These are phyloP conservation scores for Atherinosoma microstoma DNA, from an alignment of 2,797 vertebrate genomes.

Conservation along the genomic window DNA sequence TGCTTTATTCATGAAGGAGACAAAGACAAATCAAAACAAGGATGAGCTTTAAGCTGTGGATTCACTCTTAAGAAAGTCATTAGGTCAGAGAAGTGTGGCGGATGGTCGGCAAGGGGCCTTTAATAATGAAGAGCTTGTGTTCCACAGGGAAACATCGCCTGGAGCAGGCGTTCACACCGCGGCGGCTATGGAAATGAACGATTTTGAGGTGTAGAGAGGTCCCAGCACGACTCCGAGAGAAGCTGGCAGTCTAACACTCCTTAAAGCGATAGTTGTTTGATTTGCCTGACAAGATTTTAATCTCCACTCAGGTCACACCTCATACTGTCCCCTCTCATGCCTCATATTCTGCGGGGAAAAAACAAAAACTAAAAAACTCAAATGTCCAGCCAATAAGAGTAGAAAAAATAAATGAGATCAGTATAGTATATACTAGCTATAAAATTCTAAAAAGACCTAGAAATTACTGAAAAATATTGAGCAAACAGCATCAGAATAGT, in stretches of 20 bases:
- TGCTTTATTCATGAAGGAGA: conserved; percentile 31
- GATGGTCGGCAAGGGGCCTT: conserved; percentile 74
- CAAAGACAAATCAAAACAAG: conserved; percentile 57
- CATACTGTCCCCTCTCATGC: conserved; percentile 37
- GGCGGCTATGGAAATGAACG: conserved; percentile 81
- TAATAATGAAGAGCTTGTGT: conserved; percentile 82
- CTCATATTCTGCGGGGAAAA: conserved; percentile 1
- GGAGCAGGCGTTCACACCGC: conserved; percentile 69
- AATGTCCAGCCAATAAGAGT: too few species aligned
- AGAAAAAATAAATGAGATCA: too few species aligned
- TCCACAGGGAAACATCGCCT: conserved; percentile 79
- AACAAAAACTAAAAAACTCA: neutral
- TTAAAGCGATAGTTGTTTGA: conserved; percentile 62
- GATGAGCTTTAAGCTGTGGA: conserved; percentile 71
- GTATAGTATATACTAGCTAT: too few species aligned
- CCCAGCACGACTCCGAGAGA: conserved; percentile 54
- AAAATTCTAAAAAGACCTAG: too few species aligned
- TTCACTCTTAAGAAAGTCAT: conserved; percentile 78
- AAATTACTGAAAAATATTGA: neutral
- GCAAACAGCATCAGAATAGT: too few species aligned
- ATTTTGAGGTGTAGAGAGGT: conserved; percentile 74
- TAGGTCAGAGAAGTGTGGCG: conserved; percentile 82
- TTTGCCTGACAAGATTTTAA: conserved; percentile 73
- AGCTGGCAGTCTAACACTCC: conserved; percentile 53
- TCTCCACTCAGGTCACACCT: conserved; percentile 54